Evolutionary conservation across 2,113 vertebrate species (phyloP).

Genomic region (Spea bombifrons): DNA sequence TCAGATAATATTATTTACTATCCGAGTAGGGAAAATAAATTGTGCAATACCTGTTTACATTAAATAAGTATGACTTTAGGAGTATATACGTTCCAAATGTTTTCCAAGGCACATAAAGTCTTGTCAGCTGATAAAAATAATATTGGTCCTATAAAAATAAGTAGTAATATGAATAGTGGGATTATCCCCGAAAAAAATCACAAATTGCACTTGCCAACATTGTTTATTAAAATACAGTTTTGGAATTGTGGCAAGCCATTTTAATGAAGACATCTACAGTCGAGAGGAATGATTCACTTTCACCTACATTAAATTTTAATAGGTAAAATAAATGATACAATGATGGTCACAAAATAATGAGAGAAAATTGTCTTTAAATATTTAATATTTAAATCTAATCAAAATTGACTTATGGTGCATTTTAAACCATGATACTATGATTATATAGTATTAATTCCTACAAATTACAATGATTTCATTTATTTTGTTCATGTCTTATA

Average conservation of each 20-base stretch:
- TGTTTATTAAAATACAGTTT: conserved; percentile 50
- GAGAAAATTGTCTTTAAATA: conserved; percentile 13
- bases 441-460: conserved; percentile 15
- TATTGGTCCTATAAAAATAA: conserved; percentile 61
- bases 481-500: no score
- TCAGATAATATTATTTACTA: no score
- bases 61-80: conserved; percentile 28
- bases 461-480: not conserved
- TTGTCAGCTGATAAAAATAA: conserved; percentile 63
- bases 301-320: conserved; percentile 36
- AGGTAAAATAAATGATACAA: conserved; percentile 20
- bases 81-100: conserved; percentile 52
- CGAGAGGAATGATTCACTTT: conserved; percentile 41
- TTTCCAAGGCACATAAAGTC: conserved; percentile 55
- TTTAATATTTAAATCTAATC: conserved; percentile 20
- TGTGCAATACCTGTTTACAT: conserved; percentile 16
- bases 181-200: conserved; percentile 57
- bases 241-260: conserved; percentile 60
- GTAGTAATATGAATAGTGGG: conserved; percentile 57
- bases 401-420: not conserved
- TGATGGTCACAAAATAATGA: not conserved
- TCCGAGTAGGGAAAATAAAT: no score
- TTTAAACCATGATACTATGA: not conserved
- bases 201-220: conserved; percentile 51
- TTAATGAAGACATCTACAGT: conserved; percentile 58